phyloP scores from a whole-genome alignment of 2,797 vertebrate genomes.

The Cephalopachus bancanus region DNA sequence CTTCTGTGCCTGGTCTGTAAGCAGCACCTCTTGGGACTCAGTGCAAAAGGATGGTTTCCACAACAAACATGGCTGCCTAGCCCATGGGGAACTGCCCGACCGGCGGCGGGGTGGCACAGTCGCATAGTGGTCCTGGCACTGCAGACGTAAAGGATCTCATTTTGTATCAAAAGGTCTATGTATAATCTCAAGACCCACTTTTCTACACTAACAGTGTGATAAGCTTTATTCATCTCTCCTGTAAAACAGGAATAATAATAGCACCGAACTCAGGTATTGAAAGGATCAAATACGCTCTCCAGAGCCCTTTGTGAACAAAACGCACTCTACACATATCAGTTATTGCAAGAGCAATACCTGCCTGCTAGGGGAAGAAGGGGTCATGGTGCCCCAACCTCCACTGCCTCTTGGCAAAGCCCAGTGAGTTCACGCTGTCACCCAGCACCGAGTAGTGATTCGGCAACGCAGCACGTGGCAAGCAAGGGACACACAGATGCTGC shows the following conservation, averaged over 20 bases:
- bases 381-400: constrained; percentile 1
- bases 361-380: not conserved
- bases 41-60: not conserved
- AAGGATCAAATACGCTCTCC: constrained; percentile 46
- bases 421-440: not conserved
- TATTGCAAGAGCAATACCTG: not conserved
- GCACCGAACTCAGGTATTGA: not conserved
- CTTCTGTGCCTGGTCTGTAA: not conserved
- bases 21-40: not conserved
- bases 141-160: too few relatives aligned
- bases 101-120: not conserved
- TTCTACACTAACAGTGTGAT: not conserved
- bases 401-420: constrained; percentile 25
- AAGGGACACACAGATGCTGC: not conserved
- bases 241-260: constrained; percentile 38
- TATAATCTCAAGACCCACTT: not conserved
- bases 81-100: not conserved
- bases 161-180: not conserved
- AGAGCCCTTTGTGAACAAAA: constrained; percentile 28
- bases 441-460: constrained; percentile 41
- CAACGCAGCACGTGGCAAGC: not conserved
- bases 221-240: constrained; percentile 46
- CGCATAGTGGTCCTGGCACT: too few relatives aligned
- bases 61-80: not conserved
- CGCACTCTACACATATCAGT: not conserved